phyloP scores from a whole-genome alignment of 2,113 vertebrate species.

The Origma solitaria region DNA sequence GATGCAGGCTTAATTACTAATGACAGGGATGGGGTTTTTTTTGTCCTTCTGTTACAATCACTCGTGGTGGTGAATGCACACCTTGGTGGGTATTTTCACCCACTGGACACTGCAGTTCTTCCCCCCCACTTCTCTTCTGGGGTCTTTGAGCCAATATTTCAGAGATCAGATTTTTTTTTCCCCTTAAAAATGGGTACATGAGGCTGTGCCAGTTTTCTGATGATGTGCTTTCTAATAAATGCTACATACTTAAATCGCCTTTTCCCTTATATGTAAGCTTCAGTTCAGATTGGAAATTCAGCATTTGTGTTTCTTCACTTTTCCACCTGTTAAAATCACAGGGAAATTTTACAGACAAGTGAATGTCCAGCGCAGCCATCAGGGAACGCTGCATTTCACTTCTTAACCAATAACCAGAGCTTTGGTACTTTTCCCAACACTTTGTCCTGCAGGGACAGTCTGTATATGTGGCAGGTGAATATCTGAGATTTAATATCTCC shows the following conservation, averaged over 20 bases:
- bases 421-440: neutral
- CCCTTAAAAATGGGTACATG: fast-evolving
- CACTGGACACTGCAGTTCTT: neutral
- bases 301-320: neutral
- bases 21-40: neutral
- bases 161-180: neutral
- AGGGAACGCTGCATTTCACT: fast-evolving
- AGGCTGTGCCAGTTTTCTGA: neutral
- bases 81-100: neutral
- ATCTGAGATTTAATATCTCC: neutral
- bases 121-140: fast-evolving
- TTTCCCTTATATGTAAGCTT: neutral
- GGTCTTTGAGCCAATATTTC: neutral
- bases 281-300: neutral
- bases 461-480: neutral
- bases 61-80: neutral
- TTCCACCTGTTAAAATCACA: neutral
- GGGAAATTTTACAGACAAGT: neutral
- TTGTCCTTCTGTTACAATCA: neutral
- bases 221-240: neutral
- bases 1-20: conserved; percentile 30
- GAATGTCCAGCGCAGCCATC: neutral
- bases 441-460: neutral
- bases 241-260: neutral
- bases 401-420: neutral